phyloP scores from a whole-genome alignment of 1,140 invertebrate genomes.

The Pseudomyrmex dendroicus region DNA sequence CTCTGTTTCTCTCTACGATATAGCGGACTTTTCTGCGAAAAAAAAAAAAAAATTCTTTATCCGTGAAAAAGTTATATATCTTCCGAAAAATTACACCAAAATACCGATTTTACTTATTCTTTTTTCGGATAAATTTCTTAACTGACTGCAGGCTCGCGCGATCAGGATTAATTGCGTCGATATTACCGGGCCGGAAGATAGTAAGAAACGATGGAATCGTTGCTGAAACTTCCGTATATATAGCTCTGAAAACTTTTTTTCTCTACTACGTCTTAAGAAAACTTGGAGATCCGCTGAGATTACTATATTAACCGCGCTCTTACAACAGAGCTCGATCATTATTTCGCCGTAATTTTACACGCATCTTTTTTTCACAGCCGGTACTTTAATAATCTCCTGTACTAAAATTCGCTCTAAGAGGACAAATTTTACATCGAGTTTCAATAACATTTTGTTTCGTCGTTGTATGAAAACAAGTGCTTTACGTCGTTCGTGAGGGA shows the following conservation, averaged over 20 bases:
- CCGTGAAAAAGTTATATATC: constrained; percentile 37
- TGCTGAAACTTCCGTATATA: neutral
- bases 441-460: constrained; percentile 17
- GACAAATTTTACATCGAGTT: constrained; percentile 18
- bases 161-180: neutral
- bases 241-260: neutral
- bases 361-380: neutral
- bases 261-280: neutral
- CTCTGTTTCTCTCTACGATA: constrained; percentile 1
- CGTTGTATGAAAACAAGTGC: neutral
- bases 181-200: constrained; percentile 7
- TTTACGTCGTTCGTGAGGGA: neutral
- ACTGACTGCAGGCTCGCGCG: neutral
- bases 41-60: constrained; percentile 33
- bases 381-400: neutral
- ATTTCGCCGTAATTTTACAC: neutral
- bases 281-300: neutral
- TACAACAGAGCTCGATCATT: neutral
- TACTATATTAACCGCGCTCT: neutral
- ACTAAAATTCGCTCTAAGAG: neutral
- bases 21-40: constrained; percentile 33
- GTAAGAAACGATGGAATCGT: neutral
- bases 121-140: constrained; percentile 16
- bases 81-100: constrained; percentile 51
- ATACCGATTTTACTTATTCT: constrained; percentile 20